phyloP scores from a whole-genome alignment of 2,113 vertebrate species.

The Platysteira castanea region DNA sequence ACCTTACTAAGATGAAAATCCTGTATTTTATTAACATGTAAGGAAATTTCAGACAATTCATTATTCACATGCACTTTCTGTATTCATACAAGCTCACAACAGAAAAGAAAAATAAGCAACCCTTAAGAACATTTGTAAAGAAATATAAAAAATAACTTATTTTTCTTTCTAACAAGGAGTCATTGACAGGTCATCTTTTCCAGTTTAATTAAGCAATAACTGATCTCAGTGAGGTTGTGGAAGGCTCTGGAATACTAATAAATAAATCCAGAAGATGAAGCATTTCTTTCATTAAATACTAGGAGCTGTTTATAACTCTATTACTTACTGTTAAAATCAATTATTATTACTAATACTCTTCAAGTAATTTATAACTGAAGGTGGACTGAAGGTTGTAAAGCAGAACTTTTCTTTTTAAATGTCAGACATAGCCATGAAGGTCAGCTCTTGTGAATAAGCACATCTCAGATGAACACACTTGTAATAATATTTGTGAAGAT shows the following conservation, averaged over 20 bases:
- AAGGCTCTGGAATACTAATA: constrained; percentile 69
- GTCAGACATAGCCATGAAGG: constrained; percentile 50
- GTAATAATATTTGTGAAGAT: constrained; percentile 63
- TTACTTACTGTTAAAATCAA: constrained; percentile 77
- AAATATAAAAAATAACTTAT: constrained; percentile 33
- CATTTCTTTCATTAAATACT: constrained; percentile 73
- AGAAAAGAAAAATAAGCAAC: constrained; percentile 6
- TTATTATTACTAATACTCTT: constrained; percentile 73
- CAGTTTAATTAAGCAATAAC: constrained; percentile 73
- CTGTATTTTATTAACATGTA: neutral
- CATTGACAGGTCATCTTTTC: constrained; percentile 66
- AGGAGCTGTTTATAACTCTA: constrained; percentile 73
- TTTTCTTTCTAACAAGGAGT: constrained; percentile 37
- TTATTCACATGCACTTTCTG: neutral
- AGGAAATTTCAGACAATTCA: neutral
- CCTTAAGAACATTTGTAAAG: constrained; percentile 5
- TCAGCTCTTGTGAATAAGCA: constrained; percentile 55
- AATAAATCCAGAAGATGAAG: constrained; percentile 65
- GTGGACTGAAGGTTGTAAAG: constrained; percentile 54
- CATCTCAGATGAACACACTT: constrained; percentile 45
- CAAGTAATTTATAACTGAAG: constrained; percentile 69
- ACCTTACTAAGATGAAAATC: neutral
- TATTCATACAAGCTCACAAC: neutral
- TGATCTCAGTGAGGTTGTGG: constrained; percentile 51
- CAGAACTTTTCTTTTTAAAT: constrained; percentile 67